These are phyloP conservation scores for Pelochelys cantorii DNA, from an alignment of 2,797 vertebrate genomes.

Conservation along the genomic window DNA sequence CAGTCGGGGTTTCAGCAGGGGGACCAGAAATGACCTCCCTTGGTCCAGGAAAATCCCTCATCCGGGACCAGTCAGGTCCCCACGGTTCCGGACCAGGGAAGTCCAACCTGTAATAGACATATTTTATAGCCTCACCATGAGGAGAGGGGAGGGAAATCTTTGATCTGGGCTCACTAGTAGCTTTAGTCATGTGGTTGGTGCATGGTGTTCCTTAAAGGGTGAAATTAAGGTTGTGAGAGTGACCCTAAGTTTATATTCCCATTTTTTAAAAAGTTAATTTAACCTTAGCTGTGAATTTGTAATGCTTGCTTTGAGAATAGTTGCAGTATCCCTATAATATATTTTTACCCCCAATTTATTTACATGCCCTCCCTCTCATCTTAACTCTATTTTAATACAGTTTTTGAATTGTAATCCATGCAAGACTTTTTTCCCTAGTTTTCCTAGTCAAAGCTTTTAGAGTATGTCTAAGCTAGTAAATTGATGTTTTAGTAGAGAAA, in stretches of 20 bases:
- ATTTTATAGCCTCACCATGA: not conserved
- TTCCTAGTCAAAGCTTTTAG: not conserved
- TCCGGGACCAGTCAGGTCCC: no score
- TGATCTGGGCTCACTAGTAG: not conserved
- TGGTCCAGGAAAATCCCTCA: no score
- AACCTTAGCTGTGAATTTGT: not conserved
- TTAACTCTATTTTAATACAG: not conserved
- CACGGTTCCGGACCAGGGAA: no score
- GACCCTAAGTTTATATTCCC: not conserved
- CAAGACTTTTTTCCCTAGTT: not conserved
- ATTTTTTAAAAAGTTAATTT: not conserved
- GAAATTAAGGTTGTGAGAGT: not conserved
- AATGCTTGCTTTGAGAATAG: not conserved
- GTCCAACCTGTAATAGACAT: not conserved
- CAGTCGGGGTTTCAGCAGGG: no score
- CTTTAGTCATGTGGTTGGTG: not conserved
- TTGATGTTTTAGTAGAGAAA: not conserved
- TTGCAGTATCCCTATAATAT: not conserved
- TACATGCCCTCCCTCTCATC: no score
- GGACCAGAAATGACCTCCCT: no score
- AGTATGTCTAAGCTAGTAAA: not conserved
- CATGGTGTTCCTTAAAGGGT: not conserved
- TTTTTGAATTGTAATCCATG: fast-evolving
- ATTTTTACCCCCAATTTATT: not conserved
- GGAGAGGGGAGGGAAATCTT: not conserved